Conservation (phyloP, 2,888 invertebrate genomes). For the Pardosa pseudoannulata region DNA sequence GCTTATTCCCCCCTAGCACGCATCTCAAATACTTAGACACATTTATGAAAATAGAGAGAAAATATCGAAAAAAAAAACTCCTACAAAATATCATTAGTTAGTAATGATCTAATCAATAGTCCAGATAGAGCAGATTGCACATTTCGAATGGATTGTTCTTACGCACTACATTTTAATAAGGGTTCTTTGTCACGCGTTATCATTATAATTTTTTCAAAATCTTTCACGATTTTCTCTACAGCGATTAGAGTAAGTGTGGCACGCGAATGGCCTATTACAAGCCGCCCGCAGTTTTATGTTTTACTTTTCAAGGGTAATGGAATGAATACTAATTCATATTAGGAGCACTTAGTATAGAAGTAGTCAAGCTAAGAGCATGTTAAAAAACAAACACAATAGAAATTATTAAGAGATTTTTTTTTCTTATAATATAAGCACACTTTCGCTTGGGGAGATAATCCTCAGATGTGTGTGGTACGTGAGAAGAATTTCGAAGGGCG, state of each 20-base stretch:
- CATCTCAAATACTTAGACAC: conserved; percentile 8
- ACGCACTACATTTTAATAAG: conserved; percentile 66
- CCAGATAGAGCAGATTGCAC: conserved; percentile 23
- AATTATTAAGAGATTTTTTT: conserved; percentile 30
- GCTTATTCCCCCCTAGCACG: conserved; percentile 19
- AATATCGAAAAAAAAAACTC: background rate
- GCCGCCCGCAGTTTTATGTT: conserved; percentile 8
- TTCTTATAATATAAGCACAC: conserved; percentile 11
- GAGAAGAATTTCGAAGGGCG: conserved; percentile 24
- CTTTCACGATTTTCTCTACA: conserved; percentile 41
- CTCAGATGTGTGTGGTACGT: conserved; percentile 20
- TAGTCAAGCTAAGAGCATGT: background rate
- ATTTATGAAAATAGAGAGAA: background rate
- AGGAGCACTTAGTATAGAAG: conserved; percentile 28
- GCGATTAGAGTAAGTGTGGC: conserved; percentile 25
- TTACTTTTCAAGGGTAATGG: conserved; percentile 32
- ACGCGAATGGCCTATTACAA: conserved; percentile 63
- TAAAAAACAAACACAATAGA: conserved; percentile 43
- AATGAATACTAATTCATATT: conserved; percentile 57
- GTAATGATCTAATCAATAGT: conserved; percentile 56
- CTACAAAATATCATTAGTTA: conserved; percentile 32
- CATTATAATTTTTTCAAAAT: conserved; percentile 56
- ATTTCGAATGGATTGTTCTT: conserved; percentile 15
- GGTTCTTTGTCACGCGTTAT: conserved; percentile 39
- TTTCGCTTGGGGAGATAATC: conserved; percentile 24